Conservation (phyloP, 1,140 invertebrate genomes). For the Ceratina calcarata region DNA sequence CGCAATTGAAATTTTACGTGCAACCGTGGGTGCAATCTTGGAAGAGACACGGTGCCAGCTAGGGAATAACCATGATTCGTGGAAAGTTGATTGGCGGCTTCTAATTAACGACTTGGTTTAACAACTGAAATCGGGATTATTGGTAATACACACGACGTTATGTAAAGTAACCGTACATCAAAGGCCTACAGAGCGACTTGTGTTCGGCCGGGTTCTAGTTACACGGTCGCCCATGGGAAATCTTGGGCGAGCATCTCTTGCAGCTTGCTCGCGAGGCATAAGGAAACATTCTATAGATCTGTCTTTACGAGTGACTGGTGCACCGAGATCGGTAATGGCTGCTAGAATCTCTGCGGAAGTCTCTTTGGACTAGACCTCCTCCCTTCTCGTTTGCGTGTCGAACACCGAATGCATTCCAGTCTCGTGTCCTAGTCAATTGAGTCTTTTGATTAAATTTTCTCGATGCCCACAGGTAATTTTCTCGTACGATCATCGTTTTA, state of each 20-base stretch:
- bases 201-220: slow-evolving; percentile 40
- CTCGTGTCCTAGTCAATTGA: slow-evolving; percentile 15
- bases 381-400: slow-evolving; percentile 4
- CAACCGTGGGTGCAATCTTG: neutral
- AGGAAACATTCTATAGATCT: slow-evolving; percentile 45
- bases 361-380: slow-evolving; percentile 34
- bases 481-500: neutral
- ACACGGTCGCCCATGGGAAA: slow-evolving; percentile 55
- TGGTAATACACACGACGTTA: neutral
- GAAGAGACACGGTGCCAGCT: neutral
- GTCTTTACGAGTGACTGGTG: slow-evolving; percentile 33
- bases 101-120: slow-evolving; percentile 32
- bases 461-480: slow-evolving; percentile 41
- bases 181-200: slow-evolving; percentile 49
- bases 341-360: slow-evolving; percentile 51
- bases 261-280: slow-evolving; percentile 30
- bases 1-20: neutral
- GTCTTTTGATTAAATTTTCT: slow-evolving; percentile 59
- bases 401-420: slow-evolving; percentile 36
- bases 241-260: slow-evolving; percentile 44
- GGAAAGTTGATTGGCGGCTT: slow-evolving; percentile 5
- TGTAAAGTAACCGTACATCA: slow-evolving; percentile 27
- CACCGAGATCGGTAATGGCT: slow-evolving; percentile 55
- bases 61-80: neutral
- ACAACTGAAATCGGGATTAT: slow-evolving; percentile 16